Evolutionary conservation across 2,888 invertebrate species (phyloP).

Genomic region (Himalopsyche anomala): DNA sequence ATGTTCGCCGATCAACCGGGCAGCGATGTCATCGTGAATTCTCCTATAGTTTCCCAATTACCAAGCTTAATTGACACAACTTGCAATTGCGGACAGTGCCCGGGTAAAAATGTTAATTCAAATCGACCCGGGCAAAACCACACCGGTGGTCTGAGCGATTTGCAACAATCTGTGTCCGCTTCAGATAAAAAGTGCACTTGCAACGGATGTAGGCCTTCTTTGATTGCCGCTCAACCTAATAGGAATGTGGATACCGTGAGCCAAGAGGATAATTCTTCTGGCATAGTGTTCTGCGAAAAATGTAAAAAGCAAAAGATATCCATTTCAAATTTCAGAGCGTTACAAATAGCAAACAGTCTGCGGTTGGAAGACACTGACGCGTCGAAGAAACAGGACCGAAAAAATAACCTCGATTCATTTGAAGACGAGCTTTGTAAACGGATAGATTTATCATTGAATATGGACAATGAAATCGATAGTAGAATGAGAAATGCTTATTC

Average conservation of each 20-base stretch:
- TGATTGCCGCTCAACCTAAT: not conserved
- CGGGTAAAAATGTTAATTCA: constrained; percentile 69
- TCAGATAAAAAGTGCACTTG: constrained; percentile 60
- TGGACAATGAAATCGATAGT: constrained; percentile 70
- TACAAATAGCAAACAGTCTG: constrained; percentile 74
- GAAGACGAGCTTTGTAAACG: constrained; percentile 74
- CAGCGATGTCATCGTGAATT: constrained; percentile 70
- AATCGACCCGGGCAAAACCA: constrained; percentile 67
- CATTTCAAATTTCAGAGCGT: constrained; percentile 74
- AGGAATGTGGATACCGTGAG: constrained; percentile 24
- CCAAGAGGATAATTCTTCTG: constrained; percentile 70
- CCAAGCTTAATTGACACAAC: constrained; percentile 37
- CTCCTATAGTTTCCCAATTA: constrained; percentile 67
- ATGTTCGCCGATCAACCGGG: constrained; percentile 74
- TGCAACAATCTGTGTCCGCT: constrained; percentile 73
- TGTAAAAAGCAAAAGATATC: constrained; percentile 77
- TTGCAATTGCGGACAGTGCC: constrained; percentile 75
- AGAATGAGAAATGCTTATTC: constrained; percentile 62
- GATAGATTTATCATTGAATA: constrained; percentile 74
- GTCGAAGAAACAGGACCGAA: constrained; percentile 65
- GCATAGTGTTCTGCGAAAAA: constrained; percentile 73
- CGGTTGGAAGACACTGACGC: constrained; percentile 72
- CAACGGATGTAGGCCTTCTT: constrained; percentile 50
- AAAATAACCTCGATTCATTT: constrained; percentile 65
- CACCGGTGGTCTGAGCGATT: constrained; percentile 69